Evolutionary conservation across 2,888 invertebrate genomes (phyloP).

Genomic region (Drosophila siamana): DNA sequence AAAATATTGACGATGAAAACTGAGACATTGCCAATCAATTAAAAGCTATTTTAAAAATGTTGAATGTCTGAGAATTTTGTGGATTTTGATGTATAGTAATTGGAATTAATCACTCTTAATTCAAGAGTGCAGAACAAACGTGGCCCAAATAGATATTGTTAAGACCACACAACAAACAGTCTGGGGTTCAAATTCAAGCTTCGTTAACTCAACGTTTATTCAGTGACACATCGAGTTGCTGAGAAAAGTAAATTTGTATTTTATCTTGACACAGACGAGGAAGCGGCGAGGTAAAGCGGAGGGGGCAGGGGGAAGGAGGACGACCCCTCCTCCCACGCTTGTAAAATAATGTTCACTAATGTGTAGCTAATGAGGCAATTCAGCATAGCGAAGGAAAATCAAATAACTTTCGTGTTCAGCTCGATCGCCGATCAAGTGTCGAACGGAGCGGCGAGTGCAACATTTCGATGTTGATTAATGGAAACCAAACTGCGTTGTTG

Average conservation of each 20-base stretch:
- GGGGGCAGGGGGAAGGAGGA: neutral
- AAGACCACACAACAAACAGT: neutral
- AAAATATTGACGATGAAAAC: too few relatives aligned
- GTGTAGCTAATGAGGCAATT: constrained; percentile 61
- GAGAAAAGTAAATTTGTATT: constrained; percentile 38
- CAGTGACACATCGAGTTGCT: constrained; percentile 25
- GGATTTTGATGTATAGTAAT: too few relatives aligned
- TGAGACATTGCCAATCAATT: too few relatives aligned
- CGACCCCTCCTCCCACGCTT: constrained; percentile 41
- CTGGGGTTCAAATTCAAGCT: neutral
- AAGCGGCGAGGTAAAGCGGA: neutral
- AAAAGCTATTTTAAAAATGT: too few relatives aligned
- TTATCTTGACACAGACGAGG: neutral
- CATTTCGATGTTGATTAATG: constrained; percentile 78
- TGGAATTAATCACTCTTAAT: too few relatives aligned
- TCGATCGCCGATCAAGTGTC: constrained; percentile 40
- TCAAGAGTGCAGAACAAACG: neutral
- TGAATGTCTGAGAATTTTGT: too few relatives aligned
- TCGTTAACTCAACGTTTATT: neutral
- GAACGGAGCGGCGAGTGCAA: constrained; percentile 42
- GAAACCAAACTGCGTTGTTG: constrained; percentile 43
- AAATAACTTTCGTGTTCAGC: constrained; percentile 25
- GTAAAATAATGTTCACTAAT: constrained; percentile 38
- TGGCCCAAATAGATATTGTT: neutral
- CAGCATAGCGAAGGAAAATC: constrained; percentile 36